Base-by-base conservation (phyloP, 2,888 invertebrate genomes). In the Drosophila barbarae region DNA sequence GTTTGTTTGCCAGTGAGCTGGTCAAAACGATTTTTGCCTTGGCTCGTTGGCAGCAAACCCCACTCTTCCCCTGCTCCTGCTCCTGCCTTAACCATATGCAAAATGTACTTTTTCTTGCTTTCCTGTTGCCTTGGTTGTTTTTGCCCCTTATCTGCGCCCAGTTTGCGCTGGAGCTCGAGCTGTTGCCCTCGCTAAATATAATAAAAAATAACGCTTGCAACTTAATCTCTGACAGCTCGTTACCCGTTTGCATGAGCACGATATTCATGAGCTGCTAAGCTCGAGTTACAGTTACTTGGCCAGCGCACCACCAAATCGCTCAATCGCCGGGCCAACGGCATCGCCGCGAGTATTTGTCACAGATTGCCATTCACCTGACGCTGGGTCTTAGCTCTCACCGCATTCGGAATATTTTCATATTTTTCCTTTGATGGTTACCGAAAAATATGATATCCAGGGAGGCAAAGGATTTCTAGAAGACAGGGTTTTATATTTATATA, bases 191-290 rank as follows among this genome's bases (percentile, higher is more conserved):
- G 66, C 81, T 68, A 83, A 85, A 82, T 82, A 82, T 86, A 82
- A 82, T 85, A 82, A 84, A 82, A 82, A 86, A 80, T 77, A 86
- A 86, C 76, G 74, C 85, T 76, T 74, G 85, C 83, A 82, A 84
- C 87, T 86, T 86, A 84, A 86, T 84, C 87, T 85, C 86, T 79
- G 87, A 84, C 83, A 86, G 85, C 83, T 85, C 77, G 77, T 82
- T 83, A 80, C 85, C 84, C 76, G 83, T 79, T 80, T 82, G 76
- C 80, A 80, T 86, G 78, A 82, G 86, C 84, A 72, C 86, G 76
- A 85, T 85, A 83, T 86, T 83, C 83, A 83, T 84, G 86, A 86
- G 86, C 84, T 83, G 86, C 82, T 81, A 82, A 82, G 86, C 81
- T 82, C 84, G 77, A 86, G 85, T 82, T 86, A 85, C 85, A 77